These are phyloP conservation scores for Pseudomyrmex pallidus DNA, from an alignment of 1,140 invertebrate species.

Conservation along the genomic window DNA sequence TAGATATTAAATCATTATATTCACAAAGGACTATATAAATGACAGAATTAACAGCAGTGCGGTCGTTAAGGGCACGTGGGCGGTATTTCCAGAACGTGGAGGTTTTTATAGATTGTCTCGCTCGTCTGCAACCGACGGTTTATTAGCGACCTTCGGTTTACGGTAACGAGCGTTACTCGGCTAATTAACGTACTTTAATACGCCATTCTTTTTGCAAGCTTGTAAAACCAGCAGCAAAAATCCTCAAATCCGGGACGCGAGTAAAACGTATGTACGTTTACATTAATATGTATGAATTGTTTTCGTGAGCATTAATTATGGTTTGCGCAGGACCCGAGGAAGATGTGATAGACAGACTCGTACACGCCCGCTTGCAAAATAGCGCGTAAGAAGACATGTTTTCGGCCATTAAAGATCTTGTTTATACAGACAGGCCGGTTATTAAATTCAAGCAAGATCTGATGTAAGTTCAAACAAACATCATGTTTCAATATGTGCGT, in stretches of 20 bases:
- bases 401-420: neutral
- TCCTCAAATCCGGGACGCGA: slow-evolving; percentile 31
- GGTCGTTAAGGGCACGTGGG: slow-evolving; percentile 61
- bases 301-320: slow-evolving; percentile 32
- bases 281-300: slow-evolving; percentile 61
- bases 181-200: slow-evolving; percentile 65
- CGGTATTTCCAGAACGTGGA: slow-evolving; percentile 25
- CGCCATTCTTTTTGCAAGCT: slow-evolving; percentile 31
- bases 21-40: neutral
- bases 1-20: slow-evolving; percentile 22
- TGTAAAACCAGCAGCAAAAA: slow-evolving; percentile 34
- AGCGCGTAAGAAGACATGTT: neutral
- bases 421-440: neutral
- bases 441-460: too few species aligned
- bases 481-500: too few species aligned
- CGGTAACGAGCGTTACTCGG: slow-evolving; percentile 50
- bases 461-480: too few species aligned
- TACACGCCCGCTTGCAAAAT: neutral
- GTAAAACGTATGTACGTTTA: neutral
- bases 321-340: neutral
- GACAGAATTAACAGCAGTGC: neutral
- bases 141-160: slow-evolving; percentile 49
- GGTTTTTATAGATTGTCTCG: slow-evolving; percentile 38
- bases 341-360: neutral
- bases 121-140: slow-evolving; percentile 21